Base-by-base conservation (phyloP, 2,888 invertebrate species). In the Mimumesa dahlbomi region DNA sequence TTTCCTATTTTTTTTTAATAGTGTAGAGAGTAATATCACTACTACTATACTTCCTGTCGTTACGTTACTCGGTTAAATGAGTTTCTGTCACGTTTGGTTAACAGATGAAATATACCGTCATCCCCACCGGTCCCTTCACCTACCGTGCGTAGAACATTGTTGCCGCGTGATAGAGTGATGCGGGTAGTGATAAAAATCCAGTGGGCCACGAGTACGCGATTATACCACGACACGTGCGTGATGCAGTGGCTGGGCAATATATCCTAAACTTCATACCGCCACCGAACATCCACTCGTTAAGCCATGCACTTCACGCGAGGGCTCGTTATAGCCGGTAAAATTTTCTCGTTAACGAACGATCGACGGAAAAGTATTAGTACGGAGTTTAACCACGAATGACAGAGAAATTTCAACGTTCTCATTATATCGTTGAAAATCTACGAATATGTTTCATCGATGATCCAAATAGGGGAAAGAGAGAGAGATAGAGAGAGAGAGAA, bases 181-280 rank as follows among this genome's bases (percentile, higher is more conserved):
- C 79, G 79, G 79, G 79, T 54, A 63, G 70, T 21, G 76, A 79
- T 76, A 74, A 77, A 78, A 71, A 79, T 76, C 71, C 71, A 66
- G 57, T 64, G 69, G 66, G 58, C 49, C 58, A 58, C 25, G 54
- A 56, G 49, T 54, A 50, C 53, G 70, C 73, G 77, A 74, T 69
- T 59, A 59, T 49, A 45, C 53, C 57, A 46, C 45, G 73, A 61
- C 72, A 68, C 78, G 71, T 71, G 73, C 65, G 71, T 54, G 68
- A 66, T 56, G 68, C 57, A 57, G 38, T 42, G 38, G 46, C 45
- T 42, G 61, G 61, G 43, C 49, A 49, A 19, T 18, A 29, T 42
- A 49, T 58, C 50, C 67, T 46, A 34, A 64, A 69, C 25, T 64
- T 54, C 42, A 40, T 57, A 56, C 36, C 25, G 48, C 29, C 31